A percentile compares a stretch with the other conserved stretches of the same genome.
Conservation (phyloP, 2,113 vertebrate species). For the Callithrix jacchus region DNA sequence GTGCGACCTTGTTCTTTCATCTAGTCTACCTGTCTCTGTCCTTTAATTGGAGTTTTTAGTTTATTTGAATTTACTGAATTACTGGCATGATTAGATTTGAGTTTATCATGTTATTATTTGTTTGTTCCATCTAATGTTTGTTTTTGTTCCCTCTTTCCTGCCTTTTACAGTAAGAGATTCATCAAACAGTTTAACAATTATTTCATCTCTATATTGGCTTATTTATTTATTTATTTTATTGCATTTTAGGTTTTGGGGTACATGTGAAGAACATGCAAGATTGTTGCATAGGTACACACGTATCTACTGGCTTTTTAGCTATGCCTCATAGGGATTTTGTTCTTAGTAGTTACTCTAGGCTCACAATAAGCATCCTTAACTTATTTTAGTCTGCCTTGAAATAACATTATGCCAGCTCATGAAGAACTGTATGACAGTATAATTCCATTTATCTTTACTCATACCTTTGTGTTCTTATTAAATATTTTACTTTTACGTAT, state of each 20-base stretch:
- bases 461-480: background rate
- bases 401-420: background rate
- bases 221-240: too few relatives aligned
- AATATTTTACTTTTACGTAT: background rate
- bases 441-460: background rate
- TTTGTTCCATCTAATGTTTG: background rate
- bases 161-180: background rate
- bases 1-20: background rate
- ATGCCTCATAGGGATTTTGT: background rate
- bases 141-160: background rate
- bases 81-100: background rate
- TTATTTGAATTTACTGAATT: background rate
- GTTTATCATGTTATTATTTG: background rate
- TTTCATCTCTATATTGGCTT: background rate
- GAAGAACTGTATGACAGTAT: background rate
- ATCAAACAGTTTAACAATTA: background rate
- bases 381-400: background rate
- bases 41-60: background rate
- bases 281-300: too few relatives aligned
- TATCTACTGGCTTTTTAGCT: background rate
- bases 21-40: background rate
- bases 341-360: background rate
- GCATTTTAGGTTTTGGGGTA: too few relatives aligned
- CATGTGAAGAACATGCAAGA: too few relatives aligned
- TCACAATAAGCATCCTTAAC: background rate